phyloP scores from a whole-genome alignment of 2,888 invertebrate species.

The Epistrophe eligans region DNA sequence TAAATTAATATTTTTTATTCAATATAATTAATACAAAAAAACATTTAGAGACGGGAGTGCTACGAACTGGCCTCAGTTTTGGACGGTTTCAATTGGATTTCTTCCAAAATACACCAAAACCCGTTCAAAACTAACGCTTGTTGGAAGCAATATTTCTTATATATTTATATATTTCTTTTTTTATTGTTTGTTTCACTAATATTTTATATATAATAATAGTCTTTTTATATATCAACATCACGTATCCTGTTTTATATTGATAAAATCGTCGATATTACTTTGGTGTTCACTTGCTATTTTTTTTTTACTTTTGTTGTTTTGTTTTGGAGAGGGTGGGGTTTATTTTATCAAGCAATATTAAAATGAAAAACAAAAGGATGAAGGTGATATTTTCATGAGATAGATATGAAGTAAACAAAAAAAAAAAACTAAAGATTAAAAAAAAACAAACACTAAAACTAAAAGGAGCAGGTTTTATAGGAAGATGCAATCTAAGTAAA shows the following conservation, averaged over 20 bases:
- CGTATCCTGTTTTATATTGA: slow-evolving; percentile 71
- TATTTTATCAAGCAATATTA: slow-evolving; percentile 55
- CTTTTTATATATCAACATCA: slow-evolving; percentile 56
- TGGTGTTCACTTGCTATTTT: slow-evolving; percentile 62
- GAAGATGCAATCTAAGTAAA: slow-evolving; percentile 23
- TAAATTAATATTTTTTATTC: slow-evolving; percentile 33
- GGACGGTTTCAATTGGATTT: slow-evolving; percentile 84
- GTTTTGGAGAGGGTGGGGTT: slow-evolving; percentile 38
- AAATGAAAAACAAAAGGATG: slow-evolving; percentile 43
- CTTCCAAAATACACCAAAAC: slow-evolving; percentile 84
- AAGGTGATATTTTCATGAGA: slow-evolving; percentile 31
- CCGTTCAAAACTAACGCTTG: slow-evolving; percentile 84
- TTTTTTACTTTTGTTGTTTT: slow-evolving; percentile 23
- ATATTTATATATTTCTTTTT: slow-evolving; percentile 23
- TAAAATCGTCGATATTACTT: slow-evolving; percentile 15
- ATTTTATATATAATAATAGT: slow-evolving; percentile 44
- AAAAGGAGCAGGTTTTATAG: slow-evolving; percentile 48
- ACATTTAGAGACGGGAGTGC: slow-evolving; percentile 77
- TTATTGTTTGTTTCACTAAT: slow-evolving; percentile 64
- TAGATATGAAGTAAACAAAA: slow-evolving; percentile 29
- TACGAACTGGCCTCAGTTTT: slow-evolving; percentile 84
- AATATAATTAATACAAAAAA: slow-evolving; percentile 40
- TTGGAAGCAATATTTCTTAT: slow-evolving; percentile 77
- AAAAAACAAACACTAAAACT: background rate
- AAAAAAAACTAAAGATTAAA: background rate